These are phyloP conservation scores for Microcebus lehilahytsara DNA, from an alignment of 2,113 vertebrate genomes.

Conservation along the genomic window DNA sequence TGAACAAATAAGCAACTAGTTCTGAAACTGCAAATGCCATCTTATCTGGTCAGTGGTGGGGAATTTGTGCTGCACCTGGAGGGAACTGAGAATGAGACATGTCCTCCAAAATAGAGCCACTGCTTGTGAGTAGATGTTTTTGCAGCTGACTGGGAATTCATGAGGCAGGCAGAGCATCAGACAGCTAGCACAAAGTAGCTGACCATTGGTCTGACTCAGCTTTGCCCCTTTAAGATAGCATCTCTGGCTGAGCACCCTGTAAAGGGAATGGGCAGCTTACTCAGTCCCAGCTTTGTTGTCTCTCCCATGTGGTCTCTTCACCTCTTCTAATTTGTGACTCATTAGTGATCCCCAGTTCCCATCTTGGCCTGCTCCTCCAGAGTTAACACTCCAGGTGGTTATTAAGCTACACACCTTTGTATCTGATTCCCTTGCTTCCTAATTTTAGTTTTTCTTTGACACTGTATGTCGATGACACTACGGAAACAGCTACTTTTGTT, in stretches of 20 bases:
- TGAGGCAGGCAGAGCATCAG: background rate
- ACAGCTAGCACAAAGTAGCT: background rate
- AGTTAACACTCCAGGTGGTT: background rate
- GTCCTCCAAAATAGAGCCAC: slow-evolving; percentile 51
- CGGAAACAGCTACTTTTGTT: background rate
- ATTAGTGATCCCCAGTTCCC: background rate
- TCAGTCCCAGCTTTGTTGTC: background rate
- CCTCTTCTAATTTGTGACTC: background rate
- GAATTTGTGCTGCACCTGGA: slow-evolving; percentile 55
- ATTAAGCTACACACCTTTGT: background rate
- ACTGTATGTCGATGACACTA: background rate
- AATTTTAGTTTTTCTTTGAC: background rate
- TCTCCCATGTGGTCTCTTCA: background rate
- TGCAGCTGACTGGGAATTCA: background rate
- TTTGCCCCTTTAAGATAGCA: background rate
- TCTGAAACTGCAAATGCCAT: slow-evolving; percentile 42
- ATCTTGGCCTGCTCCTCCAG: background rate
- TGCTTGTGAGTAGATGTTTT: background rate
- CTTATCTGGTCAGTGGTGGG: background rate
- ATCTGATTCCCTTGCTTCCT: background rate
- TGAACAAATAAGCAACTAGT: background rate
- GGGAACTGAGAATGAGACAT: slow-evolving; percentile 63
- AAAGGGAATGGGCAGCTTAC: background rate
- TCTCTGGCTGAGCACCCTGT: background rate
- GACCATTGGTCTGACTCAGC: background rate